Conservation (phyloP, 2,888 invertebrate species). For the Yponomeuta sedellus region DNA sequence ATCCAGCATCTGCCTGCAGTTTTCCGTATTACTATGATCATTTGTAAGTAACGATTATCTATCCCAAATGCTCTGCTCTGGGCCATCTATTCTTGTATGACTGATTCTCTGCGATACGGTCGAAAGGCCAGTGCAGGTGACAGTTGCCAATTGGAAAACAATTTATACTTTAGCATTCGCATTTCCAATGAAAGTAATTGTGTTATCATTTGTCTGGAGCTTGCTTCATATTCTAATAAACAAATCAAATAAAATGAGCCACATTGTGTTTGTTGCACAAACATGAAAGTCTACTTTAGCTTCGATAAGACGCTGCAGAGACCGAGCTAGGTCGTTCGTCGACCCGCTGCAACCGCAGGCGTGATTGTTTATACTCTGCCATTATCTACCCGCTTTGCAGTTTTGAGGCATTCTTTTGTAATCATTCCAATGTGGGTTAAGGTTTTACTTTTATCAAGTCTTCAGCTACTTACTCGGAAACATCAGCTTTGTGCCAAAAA, state of each 20-base stretch:
- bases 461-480: neutral
- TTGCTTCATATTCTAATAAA: neutral
- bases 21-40: too few relatives aligned
- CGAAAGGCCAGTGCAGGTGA: too few relatives aligned
- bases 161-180: too few relatives aligned
- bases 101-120: too few relatives aligned
- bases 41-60: too few relatives aligned
- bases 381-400: slow-evolving; percentile 64
- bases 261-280: neutral
- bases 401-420: slow-evolving; percentile 73
- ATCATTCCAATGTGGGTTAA: slow-evolving; percentile 69
- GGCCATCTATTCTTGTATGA: too few relatives aligned
- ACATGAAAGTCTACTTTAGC: neutral
- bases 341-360: slow-evolving; percentile 61
- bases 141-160: too few relatives aligned
- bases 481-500: neutral
- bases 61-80: too few relatives aligned
- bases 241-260: neutral
- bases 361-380: slow-evolving; percentile 63
- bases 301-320: neutral
- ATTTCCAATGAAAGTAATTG: too few relatives aligned
- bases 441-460: slow-evolving; percentile 54
- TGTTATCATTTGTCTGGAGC: neutral
- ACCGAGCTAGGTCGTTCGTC: slow-evolving; percentile 68
- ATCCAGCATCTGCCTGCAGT: too few relatives aligned